Base-by-base conservation (phyloP, 2,888 invertebrate genomes). In the Theretra japonica region DNA sequence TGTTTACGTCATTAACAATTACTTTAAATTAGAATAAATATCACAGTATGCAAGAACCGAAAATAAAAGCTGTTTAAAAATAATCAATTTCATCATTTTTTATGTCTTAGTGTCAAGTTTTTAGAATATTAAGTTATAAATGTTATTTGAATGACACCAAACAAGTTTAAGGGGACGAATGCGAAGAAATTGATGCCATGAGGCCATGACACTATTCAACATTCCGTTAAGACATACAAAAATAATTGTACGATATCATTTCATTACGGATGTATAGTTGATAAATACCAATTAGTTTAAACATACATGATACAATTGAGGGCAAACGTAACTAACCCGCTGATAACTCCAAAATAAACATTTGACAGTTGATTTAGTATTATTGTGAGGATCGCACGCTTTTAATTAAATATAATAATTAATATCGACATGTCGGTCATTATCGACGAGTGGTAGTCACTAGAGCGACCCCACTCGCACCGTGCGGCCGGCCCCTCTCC, bases 401-500 rank as follows among this genome's bases (percentile, higher is more conserved):
- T 30, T 19, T 60, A 21, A 62, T 21, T 21, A 21, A 60, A n/a
- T n/a, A n/a, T n/a, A 30, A 53, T 65, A 57, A n/a, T n/a, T 50
- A 71, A 30, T 73, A 72, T 77, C 77, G 77, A 78, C 62, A 74
- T 65, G 57, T 57, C 70, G 70, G 23, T 28, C n/a, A 15, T 33
- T 28, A 75, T 75, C 76, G 77, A 76, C 21, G 65, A 4, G 7
- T 57, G 76, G 57, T 58, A 90, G 77, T 78, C 91, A 87, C 90
- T 90, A 87, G 60, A 62, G 77, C 82, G 86, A 83, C 88, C 84
- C 88, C 85, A 86, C 86, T 86, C 80, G 80, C 74, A 76, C 75
- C 76, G 73, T 74, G 81, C 81, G 80, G 81, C 80, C 84, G 80
- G 83, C 81, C 88, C 89, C 90, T 87, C 89, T 82, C 83, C 82